Base-by-base conservation (phyloP, 1,140 invertebrate species). In the Leptopilina clavipes region DNA sequence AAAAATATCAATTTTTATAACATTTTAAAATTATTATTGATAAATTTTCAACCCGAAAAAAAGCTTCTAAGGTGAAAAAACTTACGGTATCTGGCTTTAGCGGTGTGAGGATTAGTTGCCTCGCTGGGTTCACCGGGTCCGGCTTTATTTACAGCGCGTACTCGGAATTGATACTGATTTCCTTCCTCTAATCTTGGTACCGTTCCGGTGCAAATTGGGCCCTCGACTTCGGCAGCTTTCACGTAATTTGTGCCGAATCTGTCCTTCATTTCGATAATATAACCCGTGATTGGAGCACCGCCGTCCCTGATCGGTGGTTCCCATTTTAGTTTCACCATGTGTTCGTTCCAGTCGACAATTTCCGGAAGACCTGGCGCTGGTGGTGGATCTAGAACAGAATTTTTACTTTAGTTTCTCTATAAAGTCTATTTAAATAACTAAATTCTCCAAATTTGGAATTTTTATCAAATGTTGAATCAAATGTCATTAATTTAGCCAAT, bases 71-170 rank as follows among this genome's bases (percentile, higher is more conserved):
- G 17, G 74, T 43, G 8, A 59, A 65, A 77, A 77, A 82, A 95
- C 95, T 95, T 91, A 97, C 96, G 91, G 92, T 94, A 97, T 88
- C 96, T 93, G 18, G 98, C 95, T 89, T 98, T 99, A 70, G 98
- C 98, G n/a, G 95, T 95, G 85, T 99, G 97, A 87, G 97, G 96
- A 87, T 96, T 96, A 43, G 97, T 98, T 73, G 97, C 94, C 86
- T 98, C 96, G 52, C 97, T 98, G 8, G 98, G 97, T 85, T 98
- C 97, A 19, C 98, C 98, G 70, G 94, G 94, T 56, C 98, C 98
- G 44, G 98, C 98, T 90, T 98, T 98, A 90, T 99, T 99, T 0
- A 98, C 92, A 48, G 98, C 98, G 59, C 95, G 92, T 1, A 99
- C 94, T 75, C 98, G 92, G 92, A 99, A 99, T 91, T 99, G 96